phyloP scores from a whole-genome alignment of 2,888 invertebrate species.

The Cyclophora punctaria region DNA sequence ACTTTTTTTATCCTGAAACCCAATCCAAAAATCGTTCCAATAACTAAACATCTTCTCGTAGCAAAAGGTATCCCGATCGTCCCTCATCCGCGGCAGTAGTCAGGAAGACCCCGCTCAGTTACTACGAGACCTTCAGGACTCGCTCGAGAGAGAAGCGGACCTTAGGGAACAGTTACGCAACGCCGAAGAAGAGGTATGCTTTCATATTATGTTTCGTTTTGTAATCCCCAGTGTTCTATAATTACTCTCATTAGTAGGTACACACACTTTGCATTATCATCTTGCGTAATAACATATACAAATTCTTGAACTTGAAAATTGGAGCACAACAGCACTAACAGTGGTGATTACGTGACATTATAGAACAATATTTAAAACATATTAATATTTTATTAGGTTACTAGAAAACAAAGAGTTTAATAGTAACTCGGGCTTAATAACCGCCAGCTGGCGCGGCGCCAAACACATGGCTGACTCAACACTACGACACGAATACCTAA shows the following conservation, averaged over 20 bases:
- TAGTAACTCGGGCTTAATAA: conserved; percentile 36
- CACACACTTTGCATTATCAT: too few species aligned
- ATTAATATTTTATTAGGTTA: conserved; percentile 27
- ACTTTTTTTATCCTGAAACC: too few species aligned
- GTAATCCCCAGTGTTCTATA: too few species aligned
- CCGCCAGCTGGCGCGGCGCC: conserved; percentile 50
- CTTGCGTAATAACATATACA: too few species aligned
- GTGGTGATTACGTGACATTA: too few species aligned
- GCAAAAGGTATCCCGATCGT: conserved; percentile 82
- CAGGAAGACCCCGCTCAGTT: conserved; percentile 88
- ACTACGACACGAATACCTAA: conserved; percentile 35
- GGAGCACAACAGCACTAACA: too few species aligned
- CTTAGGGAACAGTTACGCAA: conserved; percentile 93
- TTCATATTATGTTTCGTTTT: too few species aligned
- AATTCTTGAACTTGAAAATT: too few species aligned
- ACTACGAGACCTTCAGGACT: conserved; percentile 91
- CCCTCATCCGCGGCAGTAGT: conserved; percentile 84
- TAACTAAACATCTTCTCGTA: conserved; percentile 13
- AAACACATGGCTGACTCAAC: conserved; percentile 43
- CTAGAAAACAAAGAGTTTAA: conserved; percentile 49
- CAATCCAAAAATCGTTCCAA: too few species aligned
- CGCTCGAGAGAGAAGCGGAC: conserved; percentile 94
- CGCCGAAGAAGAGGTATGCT: conserved; percentile 90
- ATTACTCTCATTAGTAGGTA: too few species aligned
- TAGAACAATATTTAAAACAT: too few species aligned